Evolutionary conservation across 2,113 vertebrate species (phyloP), one percentile per base, ranked within the genome.

Genomic region (Dasyurus viverrinus): DNA sequence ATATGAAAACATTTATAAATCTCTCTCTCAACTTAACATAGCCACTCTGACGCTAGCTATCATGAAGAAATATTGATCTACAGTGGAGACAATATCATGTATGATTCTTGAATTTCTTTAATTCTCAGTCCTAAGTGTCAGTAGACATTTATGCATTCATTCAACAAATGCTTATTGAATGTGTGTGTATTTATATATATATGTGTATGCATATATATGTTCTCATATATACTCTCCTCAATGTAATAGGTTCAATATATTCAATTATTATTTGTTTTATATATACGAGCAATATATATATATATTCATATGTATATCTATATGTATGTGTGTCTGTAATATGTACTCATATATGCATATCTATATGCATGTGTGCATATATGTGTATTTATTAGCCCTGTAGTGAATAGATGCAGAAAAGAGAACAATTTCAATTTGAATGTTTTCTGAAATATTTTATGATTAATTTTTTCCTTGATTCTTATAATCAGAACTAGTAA

Each of bases 391-490:
- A 52, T 6, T 52, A 52, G 19, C 19, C 68, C n/a, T 84, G 19
- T 84, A 84, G n/a, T 16, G 42, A 42, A 7, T 7, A 84, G 6
- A 30, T 42, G n/a, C 36, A 95, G 93, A 96, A 94, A 93, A 92
- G 36, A 50, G 46, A 30, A 91, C 95, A 94, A 92, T 95, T 95
- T 84, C 89, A 90, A 94, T 47, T 54, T 95, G 89, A 27, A 95
- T 94, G 91, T 94, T 90, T 96, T 96, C 50, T 90, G 91, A 97
- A 96, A 94, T 52, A 93, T 93, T 96, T 54, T 84, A 84, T 42
- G 68, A 84, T 91, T 94, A 94, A 60, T 92, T 84, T 96, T 96
- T 94, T 57, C 94, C 52, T 0, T 95, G 95, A 52, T 52, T 54
- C 93, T 96, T 97, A 36, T 6, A 95, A 95, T 0, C 84, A 93